These are phyloP conservation scores for Pomatorhinus ruficollis DNA, from an alignment of 2,113 vertebrate species.

Conservation along the genomic window DNA sequence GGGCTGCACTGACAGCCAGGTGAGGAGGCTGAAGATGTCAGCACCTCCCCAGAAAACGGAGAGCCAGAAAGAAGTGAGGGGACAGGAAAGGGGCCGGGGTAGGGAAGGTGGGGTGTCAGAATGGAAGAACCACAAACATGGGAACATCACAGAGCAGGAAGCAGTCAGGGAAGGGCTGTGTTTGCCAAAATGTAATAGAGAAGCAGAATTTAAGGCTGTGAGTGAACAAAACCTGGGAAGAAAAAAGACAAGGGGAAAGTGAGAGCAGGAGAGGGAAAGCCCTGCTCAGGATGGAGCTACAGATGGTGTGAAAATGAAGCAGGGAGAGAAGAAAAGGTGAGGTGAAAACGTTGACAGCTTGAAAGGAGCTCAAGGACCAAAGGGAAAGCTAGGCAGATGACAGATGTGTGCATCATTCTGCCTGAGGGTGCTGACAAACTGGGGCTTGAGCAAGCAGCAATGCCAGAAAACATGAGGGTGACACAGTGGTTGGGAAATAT, in stretches of 20 bases:
- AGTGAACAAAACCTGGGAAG: neutral
- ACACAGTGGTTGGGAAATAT: neutral
- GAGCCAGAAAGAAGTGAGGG: neutral
- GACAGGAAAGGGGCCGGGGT: neutral
- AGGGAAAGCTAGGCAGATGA: neutral
- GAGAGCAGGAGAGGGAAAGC: neutral
- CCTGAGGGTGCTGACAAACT: conserved; percentile 4
- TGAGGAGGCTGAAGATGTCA: neutral
- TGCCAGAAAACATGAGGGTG: neutral
- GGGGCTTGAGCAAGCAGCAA: neutral
- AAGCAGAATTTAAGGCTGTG: neutral
- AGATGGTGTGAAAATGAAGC: neutral
- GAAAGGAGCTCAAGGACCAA: neutral
- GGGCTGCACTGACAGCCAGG: neutral
- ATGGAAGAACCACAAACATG: neutral
- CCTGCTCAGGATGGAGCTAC: neutral
- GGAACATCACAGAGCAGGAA: neutral
- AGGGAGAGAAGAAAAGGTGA: neutral
- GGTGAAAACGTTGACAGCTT: neutral
- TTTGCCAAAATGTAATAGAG: neutral
- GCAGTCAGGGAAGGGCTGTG: neutral
- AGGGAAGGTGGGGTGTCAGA: neutral
- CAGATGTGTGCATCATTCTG: neutral
- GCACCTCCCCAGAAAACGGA: neutral
- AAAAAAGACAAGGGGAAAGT: neutral